Conservation (phyloP, 2,797 vertebrate species). For the Phoebastria nigripes region DNA sequence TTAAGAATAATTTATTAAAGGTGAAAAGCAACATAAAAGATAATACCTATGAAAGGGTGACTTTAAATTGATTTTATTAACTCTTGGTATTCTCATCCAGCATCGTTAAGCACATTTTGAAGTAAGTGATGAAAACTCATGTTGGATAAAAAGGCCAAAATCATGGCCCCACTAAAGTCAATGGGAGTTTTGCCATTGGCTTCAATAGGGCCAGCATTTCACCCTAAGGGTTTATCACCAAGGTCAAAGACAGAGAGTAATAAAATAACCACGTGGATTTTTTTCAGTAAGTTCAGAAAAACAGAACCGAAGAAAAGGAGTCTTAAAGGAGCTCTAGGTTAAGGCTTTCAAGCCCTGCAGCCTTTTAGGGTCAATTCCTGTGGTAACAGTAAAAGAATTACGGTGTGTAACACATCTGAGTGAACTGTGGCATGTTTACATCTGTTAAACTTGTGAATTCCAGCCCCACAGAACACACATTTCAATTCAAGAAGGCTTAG, state of each 20-base stretch:
- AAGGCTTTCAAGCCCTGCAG: not conserved
- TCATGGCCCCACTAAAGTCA: not conserved
- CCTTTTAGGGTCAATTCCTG: conserved; percentile 2
- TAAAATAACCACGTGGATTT: not conserved
- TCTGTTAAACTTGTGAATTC: conserved; percentile 6
- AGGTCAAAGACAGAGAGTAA: not conserved
- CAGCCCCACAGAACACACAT: not conserved
- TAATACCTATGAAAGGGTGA: not conserved
- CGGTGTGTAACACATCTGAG: not conserved
- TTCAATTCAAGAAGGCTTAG: not conserved
- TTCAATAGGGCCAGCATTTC: not conserved
- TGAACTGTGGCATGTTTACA: not conserved
- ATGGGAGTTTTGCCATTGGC: not conserved
- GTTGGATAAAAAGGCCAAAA: not conserved
- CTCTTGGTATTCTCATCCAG: not conserved
- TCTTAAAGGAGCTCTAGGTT: not conserved
- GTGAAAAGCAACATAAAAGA: not conserved
- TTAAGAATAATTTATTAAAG: not conserved
- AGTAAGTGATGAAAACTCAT: not conserved
- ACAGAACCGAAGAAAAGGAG: not conserved
- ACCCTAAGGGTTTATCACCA: not conserved
- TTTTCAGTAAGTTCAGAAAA: not conserved
- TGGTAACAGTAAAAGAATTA: conserved; percentile 18
- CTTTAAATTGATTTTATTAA: not conserved
- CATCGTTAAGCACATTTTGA: not conserved